phyloP scores from a whole-genome alignment of 2,888 invertebrate genomes.

The Mongoloraphidia duomilia region DNA sequence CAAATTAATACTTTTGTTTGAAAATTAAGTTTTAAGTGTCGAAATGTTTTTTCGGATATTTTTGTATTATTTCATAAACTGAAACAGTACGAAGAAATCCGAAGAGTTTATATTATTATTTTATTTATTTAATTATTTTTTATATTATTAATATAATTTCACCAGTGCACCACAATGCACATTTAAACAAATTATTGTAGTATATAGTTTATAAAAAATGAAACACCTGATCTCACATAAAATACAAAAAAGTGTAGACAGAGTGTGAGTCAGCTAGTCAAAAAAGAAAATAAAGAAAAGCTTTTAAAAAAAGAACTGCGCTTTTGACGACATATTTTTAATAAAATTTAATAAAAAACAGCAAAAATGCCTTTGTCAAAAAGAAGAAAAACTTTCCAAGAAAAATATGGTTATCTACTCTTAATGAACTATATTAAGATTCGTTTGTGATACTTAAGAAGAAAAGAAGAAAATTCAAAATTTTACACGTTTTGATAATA shows the following conservation, averaged over 20 bases:
- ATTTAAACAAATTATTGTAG: conserved; percentile 29
- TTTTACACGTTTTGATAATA: too few relatives aligned
- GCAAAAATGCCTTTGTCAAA: conserved; percentile 3
- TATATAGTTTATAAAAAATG: conserved; percentile 30
- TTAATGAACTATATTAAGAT: too few relatives aligned
- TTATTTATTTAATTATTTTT: not conserved
- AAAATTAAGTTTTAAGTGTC: too few relatives aligned
- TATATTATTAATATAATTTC: not conserved
- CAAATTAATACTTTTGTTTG: too few relatives aligned
- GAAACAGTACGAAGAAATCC: too few relatives aligned
- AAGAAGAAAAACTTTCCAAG: not conserved
- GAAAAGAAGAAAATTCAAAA: too few relatives aligned
- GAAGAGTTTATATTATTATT: not conserved
- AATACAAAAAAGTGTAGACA: conserved; percentile 12
- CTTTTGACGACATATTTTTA: conserved; percentile 1
- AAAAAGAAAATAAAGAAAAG: conserved; percentile 19
- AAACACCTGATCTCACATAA: conserved; percentile 9
- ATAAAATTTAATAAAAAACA: not conserved
- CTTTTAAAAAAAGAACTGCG: conserved; percentile 1
- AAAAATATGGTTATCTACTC: too few relatives aligned
- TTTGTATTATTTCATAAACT: too few relatives aligned
- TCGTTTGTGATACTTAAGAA: not conserved
- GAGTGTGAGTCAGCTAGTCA: conserved; percentile 34
- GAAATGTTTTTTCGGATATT: too few relatives aligned
- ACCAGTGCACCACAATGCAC: conserved; percentile 13